A percentile compares a stretch with the other conserved stretches of the same genome.
Evolutionary conservation across 2,888 invertebrate genomes (phyloP).

Genomic region (Drosophila leonis): DNA sequence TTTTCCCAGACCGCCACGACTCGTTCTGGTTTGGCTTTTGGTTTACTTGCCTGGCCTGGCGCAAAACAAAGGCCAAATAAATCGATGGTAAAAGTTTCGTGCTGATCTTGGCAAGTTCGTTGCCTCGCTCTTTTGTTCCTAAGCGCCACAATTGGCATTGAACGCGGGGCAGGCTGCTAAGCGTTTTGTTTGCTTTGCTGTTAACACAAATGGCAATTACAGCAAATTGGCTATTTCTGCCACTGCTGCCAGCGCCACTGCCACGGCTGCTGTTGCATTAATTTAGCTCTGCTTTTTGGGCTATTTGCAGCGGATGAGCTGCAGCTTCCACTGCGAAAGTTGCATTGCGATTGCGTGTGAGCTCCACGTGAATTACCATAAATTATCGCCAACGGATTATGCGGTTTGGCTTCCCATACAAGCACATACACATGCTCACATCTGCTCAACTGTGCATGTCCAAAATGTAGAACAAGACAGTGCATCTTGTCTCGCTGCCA

Average conservation of each 20-base stretch:
- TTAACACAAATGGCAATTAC: conserved; percentile 77
- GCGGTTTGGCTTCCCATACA: conserved; percentile 44
- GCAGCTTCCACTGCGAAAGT: conserved; percentile 57
- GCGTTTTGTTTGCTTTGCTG: conserved; percentile 72
- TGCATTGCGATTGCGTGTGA: conserved; percentile 63
- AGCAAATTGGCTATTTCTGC: conserved; percentile 61
- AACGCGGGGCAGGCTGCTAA: conserved; percentile 55
- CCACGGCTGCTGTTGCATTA: conserved; percentile 24
- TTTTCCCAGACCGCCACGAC: conserved; percentile 63
- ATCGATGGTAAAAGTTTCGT: conserved; percentile 66
- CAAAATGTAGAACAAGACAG: conserved; percentile 63
- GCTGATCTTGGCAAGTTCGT: conserved; percentile 62
- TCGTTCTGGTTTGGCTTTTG: conserved; percentile 38
- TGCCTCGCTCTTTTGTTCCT: conserved; percentile 50
- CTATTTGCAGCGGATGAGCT: conserved; percentile 58
- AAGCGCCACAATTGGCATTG: conserved; percentile 54
- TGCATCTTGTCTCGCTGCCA: conserved; percentile 27
- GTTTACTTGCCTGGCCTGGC: conserved; percentile 2
- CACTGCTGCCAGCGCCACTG: conserved; percentile 20
- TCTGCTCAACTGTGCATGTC: conserved; percentile 34
- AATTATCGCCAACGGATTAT: conserved; percentile 74
- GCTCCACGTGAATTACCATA: conserved; percentile 67
- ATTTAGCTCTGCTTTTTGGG: conserved; percentile 50
- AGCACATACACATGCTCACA: conserved; percentile 9
- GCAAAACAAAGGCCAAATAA: conserved; percentile 55